Conservation (phyloP, 2,888 invertebrate genomes). For the Acrocyrtus sp. region DNA sequence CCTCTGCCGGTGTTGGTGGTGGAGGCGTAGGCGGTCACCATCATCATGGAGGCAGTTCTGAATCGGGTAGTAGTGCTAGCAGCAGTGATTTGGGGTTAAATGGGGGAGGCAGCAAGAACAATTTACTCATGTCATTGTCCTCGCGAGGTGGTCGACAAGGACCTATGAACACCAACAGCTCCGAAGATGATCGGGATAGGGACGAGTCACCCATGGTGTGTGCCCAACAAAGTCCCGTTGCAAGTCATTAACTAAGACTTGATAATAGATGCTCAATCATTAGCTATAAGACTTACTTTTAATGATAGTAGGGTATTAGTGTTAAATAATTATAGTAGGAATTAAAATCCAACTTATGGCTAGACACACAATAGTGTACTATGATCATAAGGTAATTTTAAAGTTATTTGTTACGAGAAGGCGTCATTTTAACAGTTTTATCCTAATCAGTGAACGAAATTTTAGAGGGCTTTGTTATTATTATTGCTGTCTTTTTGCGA, state of each 20-base stretch:
- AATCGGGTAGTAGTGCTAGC: slow-evolving; percentile 62
- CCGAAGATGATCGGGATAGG: slow-evolving; percentile 67
- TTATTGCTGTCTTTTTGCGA: too few relatives aligned
- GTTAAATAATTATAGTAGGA: too few relatives aligned
- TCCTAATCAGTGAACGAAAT: too few relatives aligned
- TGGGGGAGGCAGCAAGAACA: slow-evolving; percentile 52
- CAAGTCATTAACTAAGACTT: slow-evolving; percentile 77
- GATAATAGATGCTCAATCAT: slow-evolving; percentile 63
- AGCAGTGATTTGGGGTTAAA: slow-evolving; percentile 60
- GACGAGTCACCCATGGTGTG: slow-evolving; percentile 88
- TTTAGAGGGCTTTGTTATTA: too few relatives aligned
- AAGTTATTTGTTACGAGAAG: too few relatives aligned
- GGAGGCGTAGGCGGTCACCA: slow-evolving; percentile 26
- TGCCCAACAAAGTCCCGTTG: slow-evolving; percentile 89
- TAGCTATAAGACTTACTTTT: too few relatives aligned
- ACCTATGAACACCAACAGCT: slow-evolving; percentile 58
- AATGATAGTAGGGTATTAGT: too few relatives aligned
- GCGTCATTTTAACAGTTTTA: too few relatives aligned
- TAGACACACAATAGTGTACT: too few relatives aligned
- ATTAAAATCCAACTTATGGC: too few relatives aligned
- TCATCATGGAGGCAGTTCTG: slow-evolving; percentile 53
- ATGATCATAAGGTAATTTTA: too few relatives aligned
- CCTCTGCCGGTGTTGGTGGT: slow-evolving; percentile 47
- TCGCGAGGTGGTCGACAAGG: slow-evolving; percentile 58
- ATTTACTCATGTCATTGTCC: slow-evolving; percentile 61